Conservation (phyloP, 2,888 invertebrate genomes). For the Pherbina coryleti region DNA sequence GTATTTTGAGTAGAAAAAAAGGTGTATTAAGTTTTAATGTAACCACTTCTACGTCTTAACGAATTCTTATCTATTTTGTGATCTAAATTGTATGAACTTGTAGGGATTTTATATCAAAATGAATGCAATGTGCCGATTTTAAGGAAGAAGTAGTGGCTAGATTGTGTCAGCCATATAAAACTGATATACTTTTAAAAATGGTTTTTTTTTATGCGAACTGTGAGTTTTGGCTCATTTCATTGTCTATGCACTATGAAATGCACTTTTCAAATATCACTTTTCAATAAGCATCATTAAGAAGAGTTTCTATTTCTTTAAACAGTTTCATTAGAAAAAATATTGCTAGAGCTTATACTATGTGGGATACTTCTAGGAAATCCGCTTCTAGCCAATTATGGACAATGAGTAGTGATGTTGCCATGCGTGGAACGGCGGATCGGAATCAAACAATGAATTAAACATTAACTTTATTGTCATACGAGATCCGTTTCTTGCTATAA, state of each 20-base stretch:
- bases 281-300: too few relatives aligned
- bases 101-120: background rate
- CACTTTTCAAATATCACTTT: too few relatives aligned
- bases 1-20: too few relatives aligned
- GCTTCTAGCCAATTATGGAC: constrained; percentile 5
- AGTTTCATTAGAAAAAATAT: constrained; percentile 23
- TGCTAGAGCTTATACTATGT: background rate
- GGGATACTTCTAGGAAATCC: constrained; percentile 33
- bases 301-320: background rate
- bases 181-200: too few relatives aligned
- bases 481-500: constrained; percentile 31
- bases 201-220: too few relatives aligned
- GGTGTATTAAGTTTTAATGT: too few relatives aligned
- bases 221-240: too few relatives aligned
- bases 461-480: constrained; percentile 14
- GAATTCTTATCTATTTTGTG: too few relatives aligned
- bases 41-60: too few relatives aligned
- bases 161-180: too few relatives aligned
- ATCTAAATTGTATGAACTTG: background rate
- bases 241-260: too few relatives aligned
- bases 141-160: too few relatives aligned
- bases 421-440: background rate
- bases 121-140: background rate
- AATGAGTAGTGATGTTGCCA: background rate
- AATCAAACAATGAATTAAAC: constrained; percentile 21